Base-by-base conservation (phyloP, 2,888 invertebrate genomes). In the Epinotia demarniana region DNA sequence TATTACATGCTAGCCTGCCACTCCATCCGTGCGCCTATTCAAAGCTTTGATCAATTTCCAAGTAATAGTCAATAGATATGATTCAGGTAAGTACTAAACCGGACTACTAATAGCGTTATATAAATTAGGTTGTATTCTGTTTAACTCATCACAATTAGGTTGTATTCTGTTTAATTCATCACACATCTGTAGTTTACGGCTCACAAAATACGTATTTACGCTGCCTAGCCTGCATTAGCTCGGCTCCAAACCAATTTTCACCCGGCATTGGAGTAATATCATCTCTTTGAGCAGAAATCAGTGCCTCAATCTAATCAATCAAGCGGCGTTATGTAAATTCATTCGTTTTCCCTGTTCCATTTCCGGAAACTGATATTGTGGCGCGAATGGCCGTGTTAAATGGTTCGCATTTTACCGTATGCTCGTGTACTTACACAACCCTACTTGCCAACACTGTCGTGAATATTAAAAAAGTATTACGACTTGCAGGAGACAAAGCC, bases 231-330 rank as follows among this genome's bases (percentile, higher is more conserved):
- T 60, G 62, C 60, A 68, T 62, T 69, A 72, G 33, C 46, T 19
- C 23, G 46, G 33, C 61, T 77, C 68, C 75, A 78, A 78, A 76
- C 78, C 78, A 78, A 79, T 81, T 83, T 83, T 75, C 78, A 81
- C 78, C 80, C 79, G 78, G 81, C 81, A 84, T 83, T 82, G 81
- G 81, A 81, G 81, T 84, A 84, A 82, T 84, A 86, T 85, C 81
- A 81, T 81, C 82, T 80, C 81, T 84, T 81, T 79, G 80, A 79
- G 81, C 78, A 82, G 82, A 84, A 84, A 85, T 83, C 83, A 83
- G 80, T 79, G 79, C 80, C 80, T 79, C 82, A 79, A 82, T 78
- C 83, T 83, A 83, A 86, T 86, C 86, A 85, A 86, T 86, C 86
- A 86, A 80, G 80, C 64, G 80, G 80, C 81, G 79, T 80, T 77